Conservation (phyloP, 2,888 invertebrate species). For the Hyppa rectilinea region DNA sequence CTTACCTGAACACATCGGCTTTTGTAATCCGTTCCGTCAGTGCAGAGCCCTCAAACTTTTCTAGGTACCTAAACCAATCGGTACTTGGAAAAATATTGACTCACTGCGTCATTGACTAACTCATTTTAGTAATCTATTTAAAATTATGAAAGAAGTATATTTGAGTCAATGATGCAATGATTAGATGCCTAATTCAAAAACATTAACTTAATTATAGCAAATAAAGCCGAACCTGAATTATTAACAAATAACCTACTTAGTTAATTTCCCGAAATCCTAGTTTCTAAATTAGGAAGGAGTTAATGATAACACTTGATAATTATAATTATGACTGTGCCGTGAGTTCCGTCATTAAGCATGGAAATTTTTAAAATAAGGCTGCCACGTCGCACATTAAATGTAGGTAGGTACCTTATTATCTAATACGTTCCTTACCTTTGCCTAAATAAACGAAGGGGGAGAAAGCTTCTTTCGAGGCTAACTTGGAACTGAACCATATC, state of each 20-base stretch:
- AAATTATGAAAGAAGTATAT: neutral
- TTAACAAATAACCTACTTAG: slow-evolving; percentile 20
- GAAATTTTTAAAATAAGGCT: neutral
- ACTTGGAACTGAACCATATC: no score
- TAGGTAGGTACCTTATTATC: no score
- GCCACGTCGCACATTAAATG: neutral
- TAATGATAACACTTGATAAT: neutral
- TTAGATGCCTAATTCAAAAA: neutral
- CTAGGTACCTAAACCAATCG: slow-evolving; percentile 1
- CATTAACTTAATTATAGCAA: slow-evolving; percentile 7
- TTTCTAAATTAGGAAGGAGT: neutral
- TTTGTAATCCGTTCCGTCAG: neutral
- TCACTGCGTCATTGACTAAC: slow-evolving; percentile 23
- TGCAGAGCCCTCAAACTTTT: slow-evolving; percentile 1
- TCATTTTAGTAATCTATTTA: slow-evolving; percentile 10
- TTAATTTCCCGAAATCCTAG: slow-evolving; percentile 1
- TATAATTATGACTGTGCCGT: neutral
- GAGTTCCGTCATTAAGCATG: neutral
- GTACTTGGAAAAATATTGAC: neutral
- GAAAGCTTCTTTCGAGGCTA: no score
- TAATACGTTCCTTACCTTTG: no score
- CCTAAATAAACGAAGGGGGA: no score
- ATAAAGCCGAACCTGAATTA: slow-evolving; percentile 12
- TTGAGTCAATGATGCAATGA: slow-evolving; percentile 25
- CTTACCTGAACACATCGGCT: slow-evolving; percentile 19